Base-by-base conservation (phyloP, 2,113 vertebrate genomes). In the Sylvietta virens region DNA sequence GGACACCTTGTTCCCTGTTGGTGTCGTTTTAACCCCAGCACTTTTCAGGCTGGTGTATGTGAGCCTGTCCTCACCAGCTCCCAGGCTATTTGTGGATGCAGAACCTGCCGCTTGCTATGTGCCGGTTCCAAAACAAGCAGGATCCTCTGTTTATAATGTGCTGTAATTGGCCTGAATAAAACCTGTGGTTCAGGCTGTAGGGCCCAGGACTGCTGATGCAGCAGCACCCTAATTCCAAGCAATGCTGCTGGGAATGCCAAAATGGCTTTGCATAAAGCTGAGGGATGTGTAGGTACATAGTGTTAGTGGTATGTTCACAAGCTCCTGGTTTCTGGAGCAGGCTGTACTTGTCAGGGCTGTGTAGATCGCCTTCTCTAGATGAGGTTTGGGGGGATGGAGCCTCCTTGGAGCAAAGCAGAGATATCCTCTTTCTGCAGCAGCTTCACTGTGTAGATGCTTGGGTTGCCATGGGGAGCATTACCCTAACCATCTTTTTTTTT, bases 91-190 rank as follows among this genome's bases (percentile, higher is more conserved):
- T 79, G 79, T 1, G 7, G 93, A 85, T 82, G 47, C 62, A 87
- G 81, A 87, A 90, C 58, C 71, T 85, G 81, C 87, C 1, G 0
- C 74, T 82, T 0, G 2, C 35, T 91, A 0, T 54, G 64, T 85
- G 61, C 44, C 0, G 0, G 27, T 51, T 94, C 91, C 86, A 90
- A 94, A 94, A 37, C 88, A 86, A 89, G 91, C 61, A 91, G 81
- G 57, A 92, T 92, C 69, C 77, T 91, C 65, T 95, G 82, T 94
- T 92, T 95, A 96, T 91, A 91, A 76, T 30, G 56, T 26, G 18
- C 80, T 97, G 37, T 84, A 88, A 71, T 51, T 76, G 92, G 65
- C 61, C 66, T 79, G 73, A 86, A 79, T 57, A 81, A 94, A 85
- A 81, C 69, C 31, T 85, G 84, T 35, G 65, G 65, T 37, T 79